Evolutionary conservation across 2,888 invertebrate species (phyloP).

Genomic region (Nomada goodeniana): DNA sequence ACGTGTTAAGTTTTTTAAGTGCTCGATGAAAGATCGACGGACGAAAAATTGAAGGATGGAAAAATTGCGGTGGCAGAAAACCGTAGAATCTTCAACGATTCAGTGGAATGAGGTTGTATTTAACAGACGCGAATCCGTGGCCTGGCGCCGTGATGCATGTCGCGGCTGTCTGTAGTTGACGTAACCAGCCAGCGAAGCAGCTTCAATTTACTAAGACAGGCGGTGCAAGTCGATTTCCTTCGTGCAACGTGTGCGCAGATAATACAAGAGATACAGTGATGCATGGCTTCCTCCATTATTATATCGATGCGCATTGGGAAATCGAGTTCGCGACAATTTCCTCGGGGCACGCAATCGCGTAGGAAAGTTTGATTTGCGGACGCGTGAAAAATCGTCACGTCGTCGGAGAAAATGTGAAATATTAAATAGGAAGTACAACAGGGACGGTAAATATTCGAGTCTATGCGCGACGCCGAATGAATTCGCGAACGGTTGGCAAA

Average conservation of each 20-base stretch:
- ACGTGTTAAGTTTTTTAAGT: no score
- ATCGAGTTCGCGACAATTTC: slow-evolving; percentile 23
- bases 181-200: slow-evolving; percentile 29
- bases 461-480: background rate
- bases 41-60: background rate
- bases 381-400: no score
- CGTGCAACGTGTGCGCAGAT: slow-evolving; percentile 39
- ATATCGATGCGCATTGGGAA: slow-evolving; percentile 40
- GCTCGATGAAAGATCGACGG: background rate
- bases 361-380: no score
- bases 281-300: slow-evolving; percentile 44
- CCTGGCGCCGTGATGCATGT: slow-evolving; percentile 33
- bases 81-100: background rate
- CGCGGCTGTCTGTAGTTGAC: slow-evolving; percentile 43
- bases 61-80: background rate
- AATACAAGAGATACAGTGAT: slow-evolving; percentile 42
- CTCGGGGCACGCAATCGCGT: slow-evolving; percentile 11
- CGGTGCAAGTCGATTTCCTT: slow-evolving; percentile 59
- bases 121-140: slow-evolving; percentile 14
- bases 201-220: slow-evolving; percentile 57
- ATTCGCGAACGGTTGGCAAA: no score
- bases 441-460: no score
- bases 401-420: background rate
- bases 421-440: no score
- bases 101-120: background rate